Conservation (phyloP, 2,797 vertebrate genomes). For the Peromyscus melanophrys region DNA sequence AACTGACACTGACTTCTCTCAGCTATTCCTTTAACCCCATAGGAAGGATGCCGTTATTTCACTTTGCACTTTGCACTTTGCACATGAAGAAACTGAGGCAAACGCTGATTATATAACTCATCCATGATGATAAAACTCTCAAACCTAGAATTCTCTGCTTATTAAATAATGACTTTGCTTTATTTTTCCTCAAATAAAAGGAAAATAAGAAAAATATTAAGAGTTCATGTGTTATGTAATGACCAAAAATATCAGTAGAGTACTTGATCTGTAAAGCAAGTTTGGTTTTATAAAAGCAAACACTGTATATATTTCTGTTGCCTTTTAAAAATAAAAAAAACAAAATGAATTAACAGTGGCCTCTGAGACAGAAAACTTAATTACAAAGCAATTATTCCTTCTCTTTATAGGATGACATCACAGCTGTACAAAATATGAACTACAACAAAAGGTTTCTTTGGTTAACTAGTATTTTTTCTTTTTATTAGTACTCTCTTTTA, state of each 20-base stretch:
- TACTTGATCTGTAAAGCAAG: background rate
- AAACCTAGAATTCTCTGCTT: background rate
- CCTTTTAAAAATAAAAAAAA: constrained; percentile 24
- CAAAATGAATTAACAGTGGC: constrained; percentile 56
- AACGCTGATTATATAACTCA: background rate
- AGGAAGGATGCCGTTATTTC: background rate
- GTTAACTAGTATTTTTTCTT: background rate
- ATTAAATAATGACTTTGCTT: background rate
- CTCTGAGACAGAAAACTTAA: constrained; percentile 61
- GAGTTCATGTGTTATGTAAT: background rate
- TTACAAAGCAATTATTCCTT: constrained; percentile 52
- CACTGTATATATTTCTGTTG: constrained; percentile 3
- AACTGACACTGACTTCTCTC: background rate
- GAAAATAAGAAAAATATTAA: background rate
- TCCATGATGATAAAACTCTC: constrained; percentile 10
- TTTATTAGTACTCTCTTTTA: background rate
- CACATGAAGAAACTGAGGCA: constrained; percentile 4
- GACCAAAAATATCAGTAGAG: background rate
- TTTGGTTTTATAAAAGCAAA: constrained; percentile 62
- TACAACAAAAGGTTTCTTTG: background rate
- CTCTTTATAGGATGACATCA: constrained; percentile 50
- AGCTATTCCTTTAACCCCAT: background rate
- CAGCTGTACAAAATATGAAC: constrained; percentile 22
- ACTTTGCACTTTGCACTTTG: background rate
- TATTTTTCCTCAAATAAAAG: background rate